phyloP scores from a whole-genome alignment of 1,140 invertebrate species.

The Drosophila neocordata region DNA sequence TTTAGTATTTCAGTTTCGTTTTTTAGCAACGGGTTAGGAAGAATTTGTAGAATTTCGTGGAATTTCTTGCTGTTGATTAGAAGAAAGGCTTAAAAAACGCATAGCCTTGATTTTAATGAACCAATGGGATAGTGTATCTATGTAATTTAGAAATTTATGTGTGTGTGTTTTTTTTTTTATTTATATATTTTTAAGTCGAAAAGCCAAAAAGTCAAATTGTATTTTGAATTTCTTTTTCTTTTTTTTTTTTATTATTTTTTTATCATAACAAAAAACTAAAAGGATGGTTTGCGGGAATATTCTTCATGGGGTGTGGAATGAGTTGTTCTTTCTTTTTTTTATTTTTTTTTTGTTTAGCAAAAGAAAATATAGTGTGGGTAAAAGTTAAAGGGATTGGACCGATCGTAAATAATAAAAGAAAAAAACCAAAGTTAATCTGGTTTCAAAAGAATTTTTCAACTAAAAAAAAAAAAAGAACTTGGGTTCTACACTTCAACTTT shows the following conservation, averaged over 20 bases:
- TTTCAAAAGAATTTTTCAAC: conserved; percentile 19
- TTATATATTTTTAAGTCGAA: conserved; percentile 47
- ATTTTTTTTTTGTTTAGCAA: no score
- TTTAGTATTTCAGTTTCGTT: background rate
- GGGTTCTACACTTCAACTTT: background rate
- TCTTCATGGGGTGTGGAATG: conserved; percentile 26
- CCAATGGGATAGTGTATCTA: background rate
- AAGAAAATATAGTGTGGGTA: conserved; percentile 14
- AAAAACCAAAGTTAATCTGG: conserved; percentile 60
- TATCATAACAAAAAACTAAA: conserved; percentile 15
- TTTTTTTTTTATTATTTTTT: conserved; percentile 34
- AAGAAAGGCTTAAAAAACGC: conserved; percentile 71
- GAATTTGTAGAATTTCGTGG: conserved; percentile 50
- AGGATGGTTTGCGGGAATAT: conserved; percentile 17
- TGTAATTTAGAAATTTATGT: conserved; percentile 13
- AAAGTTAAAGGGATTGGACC: background rate
- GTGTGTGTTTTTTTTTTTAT: conserved; percentile 28
- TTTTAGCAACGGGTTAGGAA: conserved; percentile 49
- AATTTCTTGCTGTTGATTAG: conserved; percentile 27
- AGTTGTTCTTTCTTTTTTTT: background rate
- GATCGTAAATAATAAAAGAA: conserved; percentile 20
- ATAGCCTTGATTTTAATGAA: conserved; percentile 52
- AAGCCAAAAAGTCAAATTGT: conserved; percentile 74
- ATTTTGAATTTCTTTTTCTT: background rate
- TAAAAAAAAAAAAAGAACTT: background rate